A percentile compares a stretch with the other conserved stretches of the same genome.
These are phyloP conservation scores for Microhierax caerulescens DNA, from an alignment of 2,797 vertebrate species.

Conservation along the genomic window DNA sequence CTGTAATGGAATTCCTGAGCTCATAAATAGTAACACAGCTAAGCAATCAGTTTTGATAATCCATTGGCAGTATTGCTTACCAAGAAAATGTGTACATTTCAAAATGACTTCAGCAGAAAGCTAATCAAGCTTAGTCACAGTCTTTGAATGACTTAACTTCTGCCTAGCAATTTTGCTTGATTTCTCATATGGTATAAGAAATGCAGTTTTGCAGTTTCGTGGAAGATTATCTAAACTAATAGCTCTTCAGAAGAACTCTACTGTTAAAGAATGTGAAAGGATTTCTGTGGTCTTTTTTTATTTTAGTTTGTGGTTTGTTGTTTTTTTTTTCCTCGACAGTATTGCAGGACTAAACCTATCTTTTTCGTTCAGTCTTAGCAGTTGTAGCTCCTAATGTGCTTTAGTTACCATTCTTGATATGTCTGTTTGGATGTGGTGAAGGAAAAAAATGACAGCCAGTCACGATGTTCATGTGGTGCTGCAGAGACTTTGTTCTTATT, in stretches of 20 bases:
- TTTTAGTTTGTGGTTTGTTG: neutral
- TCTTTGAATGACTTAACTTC: neutral
- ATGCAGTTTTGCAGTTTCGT: neutral
- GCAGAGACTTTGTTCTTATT: neutral
- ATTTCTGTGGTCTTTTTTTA: neutral
- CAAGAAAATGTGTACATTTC: neutral
- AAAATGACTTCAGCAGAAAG: neutral
- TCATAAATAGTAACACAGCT: neutral
- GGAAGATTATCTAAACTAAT: slow-evolving; percentile 5
- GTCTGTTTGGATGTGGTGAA: neutral
- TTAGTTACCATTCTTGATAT: neutral
- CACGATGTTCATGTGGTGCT: neutral
- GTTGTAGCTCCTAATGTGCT: neutral
- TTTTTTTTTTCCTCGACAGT: neutral
- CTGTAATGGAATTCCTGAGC: neutral
- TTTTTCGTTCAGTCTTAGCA: neutral
- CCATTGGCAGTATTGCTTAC: neutral
- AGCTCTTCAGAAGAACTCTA: neutral
- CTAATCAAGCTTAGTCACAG: slow-evolving; percentile 10
- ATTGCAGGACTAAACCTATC: neutral
- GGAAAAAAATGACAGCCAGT: neutral
- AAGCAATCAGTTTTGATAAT: neutral
- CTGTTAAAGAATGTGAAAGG: neutral
- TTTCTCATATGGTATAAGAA: neutral
- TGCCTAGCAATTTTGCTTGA: neutral